phyloP scores from a whole-genome alignment of 1,140 invertebrate genomes.

The Atta cephalotes region DNA sequence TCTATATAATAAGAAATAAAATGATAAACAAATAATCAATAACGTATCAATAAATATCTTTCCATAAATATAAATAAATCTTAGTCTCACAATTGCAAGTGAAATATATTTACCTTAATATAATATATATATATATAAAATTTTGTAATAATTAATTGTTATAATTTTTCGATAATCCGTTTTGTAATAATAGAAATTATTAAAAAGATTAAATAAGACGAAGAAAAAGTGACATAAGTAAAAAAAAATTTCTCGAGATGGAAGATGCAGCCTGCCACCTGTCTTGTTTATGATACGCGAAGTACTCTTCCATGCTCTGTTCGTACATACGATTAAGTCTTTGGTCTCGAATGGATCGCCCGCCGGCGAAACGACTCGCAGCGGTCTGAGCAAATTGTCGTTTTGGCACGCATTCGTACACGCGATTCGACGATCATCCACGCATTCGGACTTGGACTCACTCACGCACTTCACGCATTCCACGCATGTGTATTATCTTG shows the following conservation, averaged over 20 bases:
- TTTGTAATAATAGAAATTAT: neutral
- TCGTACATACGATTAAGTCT: constrained; percentile 84
- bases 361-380: constrained; percentile 79
- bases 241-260: neutral
- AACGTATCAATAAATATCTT: neutral
- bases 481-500: constrained; percentile 66
- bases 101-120: neutral
- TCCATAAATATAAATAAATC: neutral
- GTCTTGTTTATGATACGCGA: constrained; percentile 26
- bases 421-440: constrained; percentile 69
- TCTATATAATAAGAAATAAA: neutral
- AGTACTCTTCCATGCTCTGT: constrained; percentile 76
- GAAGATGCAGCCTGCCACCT: constrained; percentile 8
- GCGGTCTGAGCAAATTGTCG: constrained; percentile 85
- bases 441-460: constrained; percentile 63
- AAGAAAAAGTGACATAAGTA: neutral
- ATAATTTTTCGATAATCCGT: neutral
- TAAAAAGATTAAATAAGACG: neutral
- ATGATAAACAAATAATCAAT: neutral
- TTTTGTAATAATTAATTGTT: too few relatives aligned
- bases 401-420: constrained; percentile 83
- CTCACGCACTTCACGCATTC: constrained; percentile 69
- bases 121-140: neutral
- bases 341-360: constrained; percentile 84
- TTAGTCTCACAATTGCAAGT: neutral